phyloP scores from a whole-genome alignment of 2,113 vertebrate genomes.

The Gallinago media region DNA sequence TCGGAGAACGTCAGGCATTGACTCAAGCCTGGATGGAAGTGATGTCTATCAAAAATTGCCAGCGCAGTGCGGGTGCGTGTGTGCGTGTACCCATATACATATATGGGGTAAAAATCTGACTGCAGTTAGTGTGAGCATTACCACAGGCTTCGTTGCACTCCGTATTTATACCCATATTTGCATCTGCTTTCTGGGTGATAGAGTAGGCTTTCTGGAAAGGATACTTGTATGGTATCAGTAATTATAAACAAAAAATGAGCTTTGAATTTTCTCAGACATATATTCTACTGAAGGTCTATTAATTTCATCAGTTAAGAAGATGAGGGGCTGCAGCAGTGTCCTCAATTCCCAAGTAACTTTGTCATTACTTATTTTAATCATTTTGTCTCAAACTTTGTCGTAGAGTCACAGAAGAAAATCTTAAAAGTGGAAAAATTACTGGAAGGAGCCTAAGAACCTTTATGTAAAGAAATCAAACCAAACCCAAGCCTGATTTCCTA shows the following conservation, averaged over 20 bases:
- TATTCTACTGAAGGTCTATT: neutral
- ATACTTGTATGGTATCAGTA: neutral
- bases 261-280: neutral
- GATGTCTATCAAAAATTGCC: neutral
- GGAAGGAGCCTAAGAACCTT: neutral
- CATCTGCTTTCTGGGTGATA: slow-evolving; percentile 17
- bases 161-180: neutral
- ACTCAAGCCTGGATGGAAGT: neutral
- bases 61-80: neutral
- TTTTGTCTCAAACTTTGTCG: slow-evolving; percentile 33
- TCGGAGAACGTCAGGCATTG: neutral
- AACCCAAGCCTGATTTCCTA: neutral
- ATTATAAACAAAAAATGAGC: slow-evolving; percentile 16
- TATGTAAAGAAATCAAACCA: neutral
- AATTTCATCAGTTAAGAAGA: neutral
- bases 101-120: neutral
- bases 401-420: slow-evolving; percentile 25
- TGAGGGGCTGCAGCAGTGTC: neutral
- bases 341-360: neutral
- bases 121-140: neutral
- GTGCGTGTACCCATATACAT: neutral
- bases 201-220: neutral
- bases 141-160: neutral
- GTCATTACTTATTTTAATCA: neutral
- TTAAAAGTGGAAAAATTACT: neutral